Evolutionary conservation across 1,140 invertebrate genomes (phyloP).

Genomic region (Drosophila kanapiae): DNA sequence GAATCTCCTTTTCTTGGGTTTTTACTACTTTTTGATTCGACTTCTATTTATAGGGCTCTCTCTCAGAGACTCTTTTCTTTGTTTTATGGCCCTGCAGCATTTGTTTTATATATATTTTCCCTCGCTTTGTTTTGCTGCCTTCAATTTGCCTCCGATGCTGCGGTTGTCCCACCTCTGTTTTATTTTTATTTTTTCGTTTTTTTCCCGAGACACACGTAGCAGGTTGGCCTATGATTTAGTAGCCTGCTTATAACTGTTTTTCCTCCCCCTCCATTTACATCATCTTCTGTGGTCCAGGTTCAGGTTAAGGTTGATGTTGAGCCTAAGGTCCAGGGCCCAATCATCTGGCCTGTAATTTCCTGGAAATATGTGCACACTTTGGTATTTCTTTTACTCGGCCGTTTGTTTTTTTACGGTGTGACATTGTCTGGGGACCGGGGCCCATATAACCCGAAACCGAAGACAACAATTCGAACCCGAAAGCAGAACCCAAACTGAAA

Average conservation of each 20-base stretch:
- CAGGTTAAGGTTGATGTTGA: constrained; percentile 34
- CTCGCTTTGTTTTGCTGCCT: constrained; percentile 70
- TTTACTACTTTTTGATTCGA: constrained; percentile 72
- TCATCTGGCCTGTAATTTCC: constrained; percentile 75
- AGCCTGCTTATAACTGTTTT: constrained; percentile 79
- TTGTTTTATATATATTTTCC: constrained; percentile 60
- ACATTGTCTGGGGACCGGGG: constrained; percentile 66
- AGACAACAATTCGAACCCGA: constrained; percentile 9
- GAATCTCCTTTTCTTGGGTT: constrained; percentile 40
- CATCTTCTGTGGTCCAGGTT: constrained; percentile 62
- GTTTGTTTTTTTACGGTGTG: constrained; percentile 73
- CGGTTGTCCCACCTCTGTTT: constrained; percentile 44
- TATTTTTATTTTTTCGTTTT: constrained; percentile 72
- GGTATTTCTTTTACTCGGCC: constrained; percentile 69
- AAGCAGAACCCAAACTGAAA: constrained; percentile 51
- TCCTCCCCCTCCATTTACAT: constrained; percentile 31
- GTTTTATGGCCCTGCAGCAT: constrained; percentile 74
- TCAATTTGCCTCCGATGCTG: constrained; percentile 68
- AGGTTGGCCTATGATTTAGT: constrained; percentile 82
- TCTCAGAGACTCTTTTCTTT: constrained; percentile 10
- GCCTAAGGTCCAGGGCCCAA: constrained; percentile 13
- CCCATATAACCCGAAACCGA: constrained; percentile 24
- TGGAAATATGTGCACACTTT: constrained; percentile 84
- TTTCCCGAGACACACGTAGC: constrained; percentile 74
- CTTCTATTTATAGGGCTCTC: constrained; percentile 58